Evolutionary conservation across 2,113 vertebrate genomes (phyloP), one percentile per base, ranked within the genome.

Genomic region (Myrmecobius fasciatus): DNA sequence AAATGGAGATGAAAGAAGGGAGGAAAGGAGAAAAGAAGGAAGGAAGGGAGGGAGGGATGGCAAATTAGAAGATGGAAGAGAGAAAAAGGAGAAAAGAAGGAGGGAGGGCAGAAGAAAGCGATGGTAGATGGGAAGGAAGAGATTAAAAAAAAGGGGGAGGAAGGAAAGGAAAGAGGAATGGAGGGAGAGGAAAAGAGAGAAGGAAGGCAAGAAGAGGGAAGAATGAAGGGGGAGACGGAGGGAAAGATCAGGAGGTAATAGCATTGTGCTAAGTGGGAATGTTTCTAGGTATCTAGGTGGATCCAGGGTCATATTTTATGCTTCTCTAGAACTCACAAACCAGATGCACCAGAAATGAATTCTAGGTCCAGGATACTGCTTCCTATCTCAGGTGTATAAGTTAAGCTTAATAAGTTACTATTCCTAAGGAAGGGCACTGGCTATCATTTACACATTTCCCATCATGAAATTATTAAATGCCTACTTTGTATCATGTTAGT

Each of bases 1-100:
- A n/a, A 11, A 83, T 8, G 26, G 36, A 8, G n/a, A 43, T 14
- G 10, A 60, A 60, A 10, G 11, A 4, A 60, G 11, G 11, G 4
- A 67, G 56, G 56, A 0, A 36, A 11, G 1, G 11, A 67, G 94
- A 91, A 94, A 91, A 94, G 75, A 93, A 89, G 56, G 90, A 96
- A 95, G 88, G 91, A 91, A 91, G 92, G 53, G 43, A 92, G 49
- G 49, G 49, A 11, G 49, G 93, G 31, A 24, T 75, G 48, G 49
- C 88, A 49, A 51, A 10, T 51, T 51, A 51, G 49, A 51, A 10
- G 49, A 51, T 51, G 8, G 51, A 14, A 26, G 52, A 67, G 67
- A 47, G 28, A 25, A 11, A 51, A 36, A 24, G 47, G 6, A 46
- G 28, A 8, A n/a, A 88, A 56, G 46, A 53, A 43, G 46, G 28